Percentiles rank a stretch among this genome's conserved stretches.
These are phyloP conservation scores for Willowsia nigromaculata DNA, from an alignment of 2,888 invertebrate species.

Conservation along the genomic window DNA sequence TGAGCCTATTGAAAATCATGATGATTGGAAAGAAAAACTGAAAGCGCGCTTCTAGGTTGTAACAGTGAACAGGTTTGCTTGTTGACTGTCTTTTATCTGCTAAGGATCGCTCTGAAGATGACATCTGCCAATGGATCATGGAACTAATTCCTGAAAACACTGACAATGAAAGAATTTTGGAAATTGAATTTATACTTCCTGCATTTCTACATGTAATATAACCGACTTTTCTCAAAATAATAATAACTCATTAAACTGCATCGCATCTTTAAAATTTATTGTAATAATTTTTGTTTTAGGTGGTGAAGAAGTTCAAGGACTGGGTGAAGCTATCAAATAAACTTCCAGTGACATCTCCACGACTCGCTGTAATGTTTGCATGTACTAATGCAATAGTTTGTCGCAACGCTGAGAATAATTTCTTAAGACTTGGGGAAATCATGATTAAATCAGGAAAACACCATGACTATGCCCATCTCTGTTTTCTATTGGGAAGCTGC, in stretches of 20 bases:
- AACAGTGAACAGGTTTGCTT: no score
- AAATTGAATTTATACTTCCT: not conserved
- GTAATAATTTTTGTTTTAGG: not conserved
- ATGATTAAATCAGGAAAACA: not conserved
- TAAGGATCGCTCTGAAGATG: no score
- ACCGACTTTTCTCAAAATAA: no score
- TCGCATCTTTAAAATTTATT: not conserved
- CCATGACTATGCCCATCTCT: not conserved
- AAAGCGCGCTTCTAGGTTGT: no score
- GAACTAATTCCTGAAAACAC: no score
- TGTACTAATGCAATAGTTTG: not conserved
- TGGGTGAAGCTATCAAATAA: not conserved
- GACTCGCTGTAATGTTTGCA: not conserved
- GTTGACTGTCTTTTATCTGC: no score
- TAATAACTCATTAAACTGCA: no score
- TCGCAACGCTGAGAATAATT: not conserved
- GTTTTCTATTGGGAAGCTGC: not conserved
- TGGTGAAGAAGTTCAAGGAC: not conserved
- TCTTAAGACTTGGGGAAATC: not conserved
- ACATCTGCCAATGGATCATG: no score
- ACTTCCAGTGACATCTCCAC: not conserved
- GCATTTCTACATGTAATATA: not conserved
- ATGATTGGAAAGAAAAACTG: no score
- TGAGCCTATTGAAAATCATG: no score
- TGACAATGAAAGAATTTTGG: not conserved